Evolutionary conservation across 2,888 invertebrate genomes (phyloP), one percentile per base, ranked within the genome.

Genomic region (Epinotia ramella): DNA sequence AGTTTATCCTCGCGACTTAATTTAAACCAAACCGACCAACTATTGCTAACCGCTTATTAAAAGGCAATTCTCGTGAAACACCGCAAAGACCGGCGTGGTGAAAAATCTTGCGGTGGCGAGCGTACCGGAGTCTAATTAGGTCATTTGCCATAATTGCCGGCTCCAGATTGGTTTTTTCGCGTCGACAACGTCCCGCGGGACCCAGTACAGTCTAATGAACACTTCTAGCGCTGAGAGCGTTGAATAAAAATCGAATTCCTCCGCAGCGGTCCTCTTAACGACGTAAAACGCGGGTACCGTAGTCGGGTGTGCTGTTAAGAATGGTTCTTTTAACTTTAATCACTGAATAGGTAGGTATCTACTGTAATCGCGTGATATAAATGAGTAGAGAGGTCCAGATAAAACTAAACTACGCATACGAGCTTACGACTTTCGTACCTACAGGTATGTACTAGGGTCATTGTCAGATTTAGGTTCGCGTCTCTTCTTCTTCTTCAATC

Each of bases 111-210:
- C 84, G 84, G 84, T 81, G 83, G 82, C 73, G 73, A 80, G 83
- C 81, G 82, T 83, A 84, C 83, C 81, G 81, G 80, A 79, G 67
- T 84, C 88, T 90, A 93, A 94, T 94, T 92, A 91, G 89, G 87
- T 89, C 90, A 89, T 93, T 93, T 90, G 88, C 87, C 87, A 91
- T 93, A 93, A 93, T 94, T 91, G 91, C 92, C 83, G 84, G 86
- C 87, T 87, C 88, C 87, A 91, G 91, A 93, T 93, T 92, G 92
- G 90, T 90, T 93, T 93, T 92, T 94, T 93, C 91, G 86, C 91
- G 91, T 89, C 91, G 90, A 88, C 89, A 87, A 84, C 82, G 88
- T 89, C 93, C 91, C 92, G 78, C 79, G 90, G 89, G 92, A 80
- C 79, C 78, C 80, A 82, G 81, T 84, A 86, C 88, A 86, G 86